Conservation (phyloP, 2,888 invertebrate genomes). For the Lycocerus yunnanus region DNA sequence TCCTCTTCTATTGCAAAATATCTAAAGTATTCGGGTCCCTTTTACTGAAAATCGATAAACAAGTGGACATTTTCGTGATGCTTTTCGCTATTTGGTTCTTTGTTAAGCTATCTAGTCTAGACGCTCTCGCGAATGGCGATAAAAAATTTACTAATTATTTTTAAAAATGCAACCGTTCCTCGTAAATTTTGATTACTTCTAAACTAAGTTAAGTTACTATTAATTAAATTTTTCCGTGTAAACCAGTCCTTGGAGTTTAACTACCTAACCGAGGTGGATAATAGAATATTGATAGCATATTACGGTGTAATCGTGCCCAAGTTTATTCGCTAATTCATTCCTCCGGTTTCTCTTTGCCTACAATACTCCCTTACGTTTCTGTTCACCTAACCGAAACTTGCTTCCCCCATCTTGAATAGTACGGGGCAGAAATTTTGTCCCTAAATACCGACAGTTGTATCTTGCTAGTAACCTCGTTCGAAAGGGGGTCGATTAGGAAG, state of each 20-base stretch:
- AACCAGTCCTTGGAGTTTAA: slow-evolving; percentile 16
- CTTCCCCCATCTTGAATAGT: not conserved
- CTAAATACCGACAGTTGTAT: slow-evolving; percentile 28
- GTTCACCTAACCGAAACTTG: slow-evolving; percentile 7
- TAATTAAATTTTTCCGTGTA: slow-evolving; percentile 7
- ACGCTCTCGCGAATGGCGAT: not conserved
- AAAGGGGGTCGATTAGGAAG: slow-evolving; percentile 27
- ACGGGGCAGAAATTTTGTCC: slow-evolving; percentile 19
- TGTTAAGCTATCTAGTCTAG: not conserved
- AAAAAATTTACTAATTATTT: not conserved
- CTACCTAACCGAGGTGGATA: slow-evolving; percentile 25
- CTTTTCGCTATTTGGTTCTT: not conserved
- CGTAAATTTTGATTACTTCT: not conserved
- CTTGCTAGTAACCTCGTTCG: slow-evolving; percentile 18
- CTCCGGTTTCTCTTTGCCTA: slow-evolving; percentile 9
- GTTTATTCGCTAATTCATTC: slow-evolving; percentile 28
- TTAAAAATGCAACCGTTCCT: not conserved
- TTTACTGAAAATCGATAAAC: not conserved
- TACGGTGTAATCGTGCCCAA: slow-evolving; percentile 27
- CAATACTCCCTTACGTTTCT: slow-evolving; percentile 1
- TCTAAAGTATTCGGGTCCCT: not conserved
- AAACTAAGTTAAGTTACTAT: not conserved
- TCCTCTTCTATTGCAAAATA: not conserved
- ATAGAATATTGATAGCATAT: slow-evolving; percentile 31
- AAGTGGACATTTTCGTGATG: not conserved